phyloP scores from a whole-genome alignment of 2,888 invertebrate species.

The Oligia strigilis region DNA sequence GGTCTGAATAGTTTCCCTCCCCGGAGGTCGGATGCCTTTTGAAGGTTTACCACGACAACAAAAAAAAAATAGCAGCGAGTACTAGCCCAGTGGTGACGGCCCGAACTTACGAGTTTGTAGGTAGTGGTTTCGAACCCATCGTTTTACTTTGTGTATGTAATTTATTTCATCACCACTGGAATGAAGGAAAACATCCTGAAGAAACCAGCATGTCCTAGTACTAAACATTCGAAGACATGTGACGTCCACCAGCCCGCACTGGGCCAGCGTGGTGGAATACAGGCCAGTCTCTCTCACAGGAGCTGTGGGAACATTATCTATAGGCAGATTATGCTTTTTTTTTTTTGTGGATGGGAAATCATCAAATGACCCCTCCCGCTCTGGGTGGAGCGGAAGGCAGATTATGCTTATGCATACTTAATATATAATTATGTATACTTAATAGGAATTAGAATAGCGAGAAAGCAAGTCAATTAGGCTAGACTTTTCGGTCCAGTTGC shows the following conservation, averaged over 20 bases:
- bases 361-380: no score
- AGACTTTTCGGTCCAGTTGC: neutral
- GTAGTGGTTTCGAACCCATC: neutral
- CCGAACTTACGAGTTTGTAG: neutral
- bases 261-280: neutral
- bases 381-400: no score
- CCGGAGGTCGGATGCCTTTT: no score
- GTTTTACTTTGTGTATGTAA: neutral
- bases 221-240: neutral
- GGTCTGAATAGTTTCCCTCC: neutral
- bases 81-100: neutral
- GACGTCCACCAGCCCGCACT: neutral
- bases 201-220: neutral
- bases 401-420: neutral
- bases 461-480: neutral
- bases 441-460: neutral
- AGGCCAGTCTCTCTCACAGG: no score
- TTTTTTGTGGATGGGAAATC: no score
- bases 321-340: neutral
- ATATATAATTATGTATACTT: neutral
- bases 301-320: neutral
- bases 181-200: neutral
- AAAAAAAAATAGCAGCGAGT: no score
- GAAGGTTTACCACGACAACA: no score
- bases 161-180: neutral